Evolutionary conservation across 2,797 vertebrate species (phyloP).

Genomic region (Clarias platycephalus): DNA sequence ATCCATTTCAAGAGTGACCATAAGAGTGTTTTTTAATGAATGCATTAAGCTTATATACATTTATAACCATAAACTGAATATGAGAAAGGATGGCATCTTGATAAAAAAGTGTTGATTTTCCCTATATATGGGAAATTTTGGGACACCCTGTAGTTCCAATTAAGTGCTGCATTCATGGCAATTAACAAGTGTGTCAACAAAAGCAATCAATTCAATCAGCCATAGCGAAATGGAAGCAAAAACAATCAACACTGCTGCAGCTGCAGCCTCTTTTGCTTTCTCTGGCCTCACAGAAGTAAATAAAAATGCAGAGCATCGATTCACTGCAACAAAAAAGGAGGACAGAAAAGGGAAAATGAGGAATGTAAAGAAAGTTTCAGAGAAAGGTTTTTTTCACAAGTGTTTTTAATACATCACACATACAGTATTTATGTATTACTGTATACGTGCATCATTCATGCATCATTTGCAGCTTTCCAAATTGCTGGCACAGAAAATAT

Average conservation of each 20-base stretch:
- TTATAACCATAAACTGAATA: too few relatives aligned
- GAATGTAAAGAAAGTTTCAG: background rate
- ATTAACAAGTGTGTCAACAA: conserved; percentile 51
- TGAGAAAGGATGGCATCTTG: too few relatives aligned
- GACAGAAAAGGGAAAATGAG: background rate
- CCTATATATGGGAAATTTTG: too few relatives aligned
- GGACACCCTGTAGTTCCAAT: conserved; percentile 25
- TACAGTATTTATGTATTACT: background rate
- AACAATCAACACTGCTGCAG: conserved; percentile 42
- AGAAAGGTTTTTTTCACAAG: background rate
- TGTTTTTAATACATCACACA: background rate
- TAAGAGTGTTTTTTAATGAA: too few relatives aligned
- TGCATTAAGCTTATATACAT: too few relatives aligned
- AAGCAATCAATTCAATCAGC: conserved; percentile 51
- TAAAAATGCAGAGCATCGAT: background rate
- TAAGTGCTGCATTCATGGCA: conserved; percentile 36
- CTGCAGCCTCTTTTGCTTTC: conserved; percentile 23
- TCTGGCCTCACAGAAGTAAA: conserved; percentile 1
- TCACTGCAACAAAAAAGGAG: background rate
- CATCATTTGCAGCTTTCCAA: background rate
- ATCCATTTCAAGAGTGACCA: too few relatives aligned
- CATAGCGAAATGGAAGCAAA: conserved; percentile 46
- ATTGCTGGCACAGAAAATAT: background rate
- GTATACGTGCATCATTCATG: background rate
- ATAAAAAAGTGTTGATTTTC: too few relatives aligned